phyloP scores from a whole-genome alignment of 2,797 vertebrate genomes.

The Hoplostethus atlanticus region DNA sequence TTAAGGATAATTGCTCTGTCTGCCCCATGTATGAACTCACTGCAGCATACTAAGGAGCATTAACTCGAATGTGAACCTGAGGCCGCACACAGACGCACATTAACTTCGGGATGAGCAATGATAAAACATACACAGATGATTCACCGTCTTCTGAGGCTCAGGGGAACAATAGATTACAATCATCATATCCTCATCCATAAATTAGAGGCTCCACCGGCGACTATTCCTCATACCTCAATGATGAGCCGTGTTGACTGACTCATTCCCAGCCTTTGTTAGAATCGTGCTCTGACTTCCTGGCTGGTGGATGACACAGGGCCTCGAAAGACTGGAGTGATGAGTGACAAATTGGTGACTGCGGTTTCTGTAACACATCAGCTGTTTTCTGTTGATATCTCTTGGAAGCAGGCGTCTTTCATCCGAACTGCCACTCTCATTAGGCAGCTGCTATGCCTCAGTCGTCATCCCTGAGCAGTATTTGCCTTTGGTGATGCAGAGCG shows the following conservation, averaged over 20 bases:
- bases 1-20: conserved; percentile 59
- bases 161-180: conserved; percentile 8
- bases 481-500: conserved; percentile 33
- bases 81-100: conserved; percentile 15
- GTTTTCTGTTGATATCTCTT: conserved; percentile 26
- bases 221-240: conserved; percentile 10
- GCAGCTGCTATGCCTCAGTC: conserved; percentile 17
- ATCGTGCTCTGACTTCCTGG: conserved; percentile 16
- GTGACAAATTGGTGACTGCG: conserved; percentile 43
- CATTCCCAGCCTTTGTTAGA: background rate
- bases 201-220: conserved; percentile 11
- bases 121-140: background rate
- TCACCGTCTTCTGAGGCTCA: conserved; percentile 13
- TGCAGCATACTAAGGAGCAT: conserved; percentile 39
- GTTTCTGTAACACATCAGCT: background rate
- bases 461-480: conserved; percentile 11
- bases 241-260: conserved; percentile 44
- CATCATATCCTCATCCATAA: conserved; percentile 14
- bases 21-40: conserved; percentile 64
- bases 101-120: conserved; percentile 23
- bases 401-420: background rate
- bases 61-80: conserved; percentile 27
- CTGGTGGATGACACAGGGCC: conserved; percentile 36
- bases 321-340: conserved; percentile 32
- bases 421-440: conserved; percentile 13